phyloP scores from a whole-genome alignment of 2,888 invertebrate genomes.

The Drosophila birchii region DNA sequence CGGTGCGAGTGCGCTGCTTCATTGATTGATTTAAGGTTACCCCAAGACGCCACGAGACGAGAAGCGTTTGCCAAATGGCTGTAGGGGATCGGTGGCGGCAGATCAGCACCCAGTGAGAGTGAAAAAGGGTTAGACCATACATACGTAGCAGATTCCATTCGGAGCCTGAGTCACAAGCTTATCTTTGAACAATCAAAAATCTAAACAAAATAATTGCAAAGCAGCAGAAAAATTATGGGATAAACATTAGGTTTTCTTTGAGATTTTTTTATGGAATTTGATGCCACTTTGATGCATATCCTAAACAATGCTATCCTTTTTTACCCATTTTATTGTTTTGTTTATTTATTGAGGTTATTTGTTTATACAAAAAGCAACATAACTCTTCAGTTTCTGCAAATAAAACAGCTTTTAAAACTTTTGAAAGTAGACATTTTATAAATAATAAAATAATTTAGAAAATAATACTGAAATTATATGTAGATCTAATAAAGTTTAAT shows the following conservation, averaged over 20 bases:
- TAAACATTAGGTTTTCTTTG: neutral
- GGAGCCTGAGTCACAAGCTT: neutral
- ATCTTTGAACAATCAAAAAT: neutral
- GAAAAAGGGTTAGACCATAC: neutral
- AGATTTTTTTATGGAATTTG: neutral
- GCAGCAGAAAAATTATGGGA: neutral
- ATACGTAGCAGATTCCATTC: neutral
- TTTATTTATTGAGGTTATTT: neutral
- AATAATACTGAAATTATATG: no score
- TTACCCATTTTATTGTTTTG: neutral
- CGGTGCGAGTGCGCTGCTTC: slow-evolving; percentile 53
- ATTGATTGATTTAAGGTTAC: slow-evolving; percentile 81
- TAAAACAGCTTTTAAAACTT: no score
- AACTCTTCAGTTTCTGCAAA: no score
- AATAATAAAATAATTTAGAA: no score
- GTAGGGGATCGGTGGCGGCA: slow-evolving; percentile 36
- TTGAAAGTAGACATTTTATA: no score
- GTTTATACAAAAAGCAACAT: no score
- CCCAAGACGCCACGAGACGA: slow-evolving; percentile 62
- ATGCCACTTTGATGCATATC: neutral
- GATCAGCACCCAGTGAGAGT: slow-evolving; percentile 12
- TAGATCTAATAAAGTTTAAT: no score
- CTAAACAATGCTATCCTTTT: neutral
- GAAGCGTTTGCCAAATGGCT: slow-evolving; percentile 63
- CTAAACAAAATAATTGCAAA: neutral